These are phyloP conservation scores for Machaerirhynchus nigripectus DNA, from an alignment of 2,113 vertebrate genomes.

Conservation along the genomic window DNA sequence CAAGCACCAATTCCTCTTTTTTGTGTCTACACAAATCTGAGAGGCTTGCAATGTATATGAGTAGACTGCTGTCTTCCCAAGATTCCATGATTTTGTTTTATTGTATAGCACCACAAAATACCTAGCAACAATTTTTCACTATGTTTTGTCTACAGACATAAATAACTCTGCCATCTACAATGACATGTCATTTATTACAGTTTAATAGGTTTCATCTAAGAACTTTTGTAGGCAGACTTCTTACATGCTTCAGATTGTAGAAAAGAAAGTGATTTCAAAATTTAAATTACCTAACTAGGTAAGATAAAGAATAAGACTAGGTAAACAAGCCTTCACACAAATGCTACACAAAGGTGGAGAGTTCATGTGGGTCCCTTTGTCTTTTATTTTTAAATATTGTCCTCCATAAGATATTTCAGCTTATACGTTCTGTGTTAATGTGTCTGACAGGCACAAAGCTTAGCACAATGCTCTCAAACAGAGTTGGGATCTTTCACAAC, in stretches of 20 bases:
- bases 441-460: background rate
- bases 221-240: background rate
- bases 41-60: background rate
- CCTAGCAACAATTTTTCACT: background rate
- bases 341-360: background rate
- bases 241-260: background rate
- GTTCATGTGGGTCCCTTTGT: background rate
- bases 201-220: background rate
- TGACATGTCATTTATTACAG: background rate
- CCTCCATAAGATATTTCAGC: background rate
- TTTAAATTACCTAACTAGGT: background rate
- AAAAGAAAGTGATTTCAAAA: background rate
- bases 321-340: background rate
- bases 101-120: background rate
- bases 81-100: background rate
- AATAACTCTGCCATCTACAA: background rate
- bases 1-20: background rate
- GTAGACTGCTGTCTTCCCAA: background rate
- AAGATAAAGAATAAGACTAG: background rate
- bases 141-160: background rate
- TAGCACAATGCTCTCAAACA: background rate
- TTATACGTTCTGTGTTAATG: background rate
- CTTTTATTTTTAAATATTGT: background rate
- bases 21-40: background rate
- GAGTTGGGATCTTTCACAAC: background rate